These are phyloP conservation scores for Typhlichthys eigenmanni DNA, from an alignment of 2,797 vertebrate species.

Conservation along the genomic window DNA sequence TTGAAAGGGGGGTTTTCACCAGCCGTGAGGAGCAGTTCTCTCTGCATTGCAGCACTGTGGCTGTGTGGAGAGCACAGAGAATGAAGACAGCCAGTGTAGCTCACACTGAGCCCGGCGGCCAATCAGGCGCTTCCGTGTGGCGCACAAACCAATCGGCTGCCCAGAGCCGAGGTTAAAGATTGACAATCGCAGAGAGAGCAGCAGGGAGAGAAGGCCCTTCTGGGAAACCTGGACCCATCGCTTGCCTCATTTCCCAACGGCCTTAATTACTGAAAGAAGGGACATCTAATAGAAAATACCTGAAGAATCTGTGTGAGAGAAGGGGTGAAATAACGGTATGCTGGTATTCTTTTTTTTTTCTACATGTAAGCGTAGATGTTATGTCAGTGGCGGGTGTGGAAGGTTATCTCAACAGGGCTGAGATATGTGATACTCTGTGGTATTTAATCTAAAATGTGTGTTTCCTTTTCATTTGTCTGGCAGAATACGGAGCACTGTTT, in stretches of 20 bases:
- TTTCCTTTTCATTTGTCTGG: constrained; percentile 45
- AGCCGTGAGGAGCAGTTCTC: constrained; percentile 75
- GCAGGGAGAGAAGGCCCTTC: constrained; percentile 89
- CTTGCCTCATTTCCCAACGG: constrained; percentile 85
- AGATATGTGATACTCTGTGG: constrained; percentile 30
- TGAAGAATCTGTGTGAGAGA: constrained; percentile 83
- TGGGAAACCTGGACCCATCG: constrained; percentile 95
- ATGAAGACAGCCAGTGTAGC: constrained; percentile 78
- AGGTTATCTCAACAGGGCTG: constrained; percentile 44
- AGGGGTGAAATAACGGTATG: constrained; percentile 84
- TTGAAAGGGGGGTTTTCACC: constrained; percentile 52
- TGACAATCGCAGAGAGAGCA: constrained; percentile 89
- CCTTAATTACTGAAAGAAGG: constrained; percentile 71
- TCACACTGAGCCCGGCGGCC: constrained; percentile 77
- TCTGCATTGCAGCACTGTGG: constrained; percentile 97
- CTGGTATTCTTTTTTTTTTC: constrained; percentile 67
- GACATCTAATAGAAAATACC: constrained; percentile 72
- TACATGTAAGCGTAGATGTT: constrained; percentile 69
- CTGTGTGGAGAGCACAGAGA: constrained; percentile 83
- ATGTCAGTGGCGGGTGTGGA: constrained; percentile 63
- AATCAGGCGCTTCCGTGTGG: constrained; percentile 81
- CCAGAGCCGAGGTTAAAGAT: constrained; percentile 91
- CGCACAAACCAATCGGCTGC: constrained; percentile 85
- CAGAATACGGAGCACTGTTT: constrained; percentile 51
- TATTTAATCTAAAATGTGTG: constrained; percentile 37